These are phyloP conservation scores for Zygothrica quintamaculata DNA, from an alignment of 2,888 invertebrate species.

Conservation along the genomic window DNA sequence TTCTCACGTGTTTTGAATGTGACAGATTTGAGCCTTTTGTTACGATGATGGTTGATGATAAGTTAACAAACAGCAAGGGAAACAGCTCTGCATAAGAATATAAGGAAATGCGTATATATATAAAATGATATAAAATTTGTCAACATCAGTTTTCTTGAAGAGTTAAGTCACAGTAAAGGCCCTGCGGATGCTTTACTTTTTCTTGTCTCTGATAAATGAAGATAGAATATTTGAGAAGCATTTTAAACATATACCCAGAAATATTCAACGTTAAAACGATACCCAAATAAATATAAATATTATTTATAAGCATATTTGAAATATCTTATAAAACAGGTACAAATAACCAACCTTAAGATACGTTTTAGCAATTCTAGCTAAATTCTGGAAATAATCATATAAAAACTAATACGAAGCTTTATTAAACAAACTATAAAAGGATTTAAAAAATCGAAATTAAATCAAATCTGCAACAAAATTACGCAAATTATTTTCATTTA, in stretches of 20 bases:
- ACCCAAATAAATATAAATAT: background rate
- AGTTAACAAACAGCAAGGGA: constrained; percentile 73
- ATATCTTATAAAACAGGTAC: no score
- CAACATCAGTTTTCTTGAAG: constrained; percentile 63
- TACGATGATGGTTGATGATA: constrained; percentile 76
- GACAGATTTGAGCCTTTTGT: constrained; percentile 80
- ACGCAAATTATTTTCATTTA: no score
- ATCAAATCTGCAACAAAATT: no score
- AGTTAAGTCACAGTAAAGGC: constrained; percentile 61
- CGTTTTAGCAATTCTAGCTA: no score
- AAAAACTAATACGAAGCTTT: no score
- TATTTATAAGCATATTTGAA: no score
- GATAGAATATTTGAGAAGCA: constrained; percentile 23
- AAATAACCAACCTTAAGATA: no score
- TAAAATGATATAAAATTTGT: constrained; percentile 58
- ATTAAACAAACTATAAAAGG: no score
- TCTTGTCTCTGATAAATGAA: constrained; percentile 64
- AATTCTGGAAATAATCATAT: no score
- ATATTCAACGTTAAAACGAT: background rate
- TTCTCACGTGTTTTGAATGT: constrained; percentile 77
- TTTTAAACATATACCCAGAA: background rate
- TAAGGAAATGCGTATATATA: constrained; percentile 1
- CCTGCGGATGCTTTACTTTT: constrained; percentile 47
- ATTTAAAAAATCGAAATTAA: no score
- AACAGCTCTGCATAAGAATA: constrained; percentile 45